phyloP scores from a whole-genome alignment of 92 coral and sea anemone species.

The Porites cylindrica region DNA sequence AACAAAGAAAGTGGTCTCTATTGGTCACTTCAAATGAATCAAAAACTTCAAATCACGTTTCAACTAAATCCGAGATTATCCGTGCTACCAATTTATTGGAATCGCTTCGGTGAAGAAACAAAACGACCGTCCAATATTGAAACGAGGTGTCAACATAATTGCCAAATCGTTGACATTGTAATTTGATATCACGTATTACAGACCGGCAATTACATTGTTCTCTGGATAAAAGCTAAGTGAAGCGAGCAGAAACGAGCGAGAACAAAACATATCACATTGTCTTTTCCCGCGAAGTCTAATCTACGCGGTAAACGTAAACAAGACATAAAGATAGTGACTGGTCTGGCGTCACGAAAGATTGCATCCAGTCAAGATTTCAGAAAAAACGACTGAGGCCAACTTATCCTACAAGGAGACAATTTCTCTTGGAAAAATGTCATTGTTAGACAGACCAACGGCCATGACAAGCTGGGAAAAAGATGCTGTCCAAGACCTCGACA shows the following conservation, averaged over 20 bases:
- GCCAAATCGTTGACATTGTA: background rate
- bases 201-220: no score
- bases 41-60: constrained; percentile 9
- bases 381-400: background rate
- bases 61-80: constrained; percentile 5
- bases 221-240: no score
- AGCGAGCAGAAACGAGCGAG: constrained; percentile 6
- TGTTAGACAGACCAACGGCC: constrained; percentile 73
- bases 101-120: background rate
- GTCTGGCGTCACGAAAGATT: background rate
- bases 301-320: background rate
- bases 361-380: background rate
- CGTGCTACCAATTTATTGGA: background rate
- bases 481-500: constrained; percentile 68
- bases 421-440: constrained; percentile 51
- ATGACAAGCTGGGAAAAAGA: constrained; percentile 75
- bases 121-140: constrained; percentile 1
- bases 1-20: background rate
- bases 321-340: background rate
- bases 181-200: background rate
- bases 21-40: background rate
- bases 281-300: no score
- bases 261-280: background rate
- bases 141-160: constrained; percentile 9
- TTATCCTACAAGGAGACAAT: background rate